Conservation (phyloP, 2,113 vertebrate species). For the Limnothrissa miodon region DNA sequence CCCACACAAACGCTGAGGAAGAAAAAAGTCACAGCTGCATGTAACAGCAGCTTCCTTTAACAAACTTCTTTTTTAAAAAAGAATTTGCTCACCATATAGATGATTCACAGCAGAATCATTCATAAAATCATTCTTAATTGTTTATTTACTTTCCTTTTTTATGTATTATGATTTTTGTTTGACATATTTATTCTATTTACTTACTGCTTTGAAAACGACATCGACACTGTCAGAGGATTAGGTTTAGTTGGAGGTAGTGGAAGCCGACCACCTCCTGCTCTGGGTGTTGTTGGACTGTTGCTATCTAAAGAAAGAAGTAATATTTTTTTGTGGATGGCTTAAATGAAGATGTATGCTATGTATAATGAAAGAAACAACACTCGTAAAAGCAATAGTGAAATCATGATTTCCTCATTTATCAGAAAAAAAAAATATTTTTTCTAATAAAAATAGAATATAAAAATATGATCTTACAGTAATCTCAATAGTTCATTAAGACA, state of each 20-base stretch:
- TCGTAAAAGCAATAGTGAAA: background rate
- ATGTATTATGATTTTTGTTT: background rate
- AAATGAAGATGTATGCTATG: too few relatives aligned
- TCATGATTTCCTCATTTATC: background rate
- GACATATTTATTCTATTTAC: conserved; percentile 33
- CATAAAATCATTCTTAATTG: background rate
- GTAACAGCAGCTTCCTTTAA: background rate
- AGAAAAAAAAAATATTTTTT: background rate
- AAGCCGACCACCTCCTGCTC: background rate
- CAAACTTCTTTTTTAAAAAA: background rate
- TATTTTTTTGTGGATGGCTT: too few relatives aligned
- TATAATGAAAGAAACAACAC: background rate
- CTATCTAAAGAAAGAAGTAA: background rate
- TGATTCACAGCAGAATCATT: background rate
- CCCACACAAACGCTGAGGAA: background rate
- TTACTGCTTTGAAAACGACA: conserved; percentile 58
- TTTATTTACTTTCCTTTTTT: too few relatives aligned
- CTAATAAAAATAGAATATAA: background rate
- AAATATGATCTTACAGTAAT: background rate
- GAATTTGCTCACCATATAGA: background rate
- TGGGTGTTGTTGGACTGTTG: background rate
- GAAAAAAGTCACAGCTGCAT: background rate
- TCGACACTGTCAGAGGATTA: conserved; percentile 54
- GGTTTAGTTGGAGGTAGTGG: conserved; percentile 53
- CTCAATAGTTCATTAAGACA: background rate